Percentiles rank a stretch among this genome's conserved stretches.
These are phyloP conservation scores for Stercorarius parasiticus DNA, from an alignment of 2,113 vertebrate species.

Conservation along the genomic window DNA sequence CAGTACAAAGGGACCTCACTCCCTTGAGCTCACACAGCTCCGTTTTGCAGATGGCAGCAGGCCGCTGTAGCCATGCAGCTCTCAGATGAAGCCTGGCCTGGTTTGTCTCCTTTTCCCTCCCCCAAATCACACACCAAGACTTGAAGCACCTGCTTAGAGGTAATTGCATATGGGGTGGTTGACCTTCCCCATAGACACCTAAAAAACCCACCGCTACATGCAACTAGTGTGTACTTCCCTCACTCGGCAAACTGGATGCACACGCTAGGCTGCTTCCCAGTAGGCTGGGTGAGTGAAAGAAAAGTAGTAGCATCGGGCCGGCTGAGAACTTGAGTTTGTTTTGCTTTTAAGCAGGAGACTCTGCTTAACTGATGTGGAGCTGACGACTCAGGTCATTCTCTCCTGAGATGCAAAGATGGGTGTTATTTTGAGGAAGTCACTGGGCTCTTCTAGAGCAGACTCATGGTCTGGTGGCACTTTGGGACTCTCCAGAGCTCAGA, in stretches of 20 bases:
- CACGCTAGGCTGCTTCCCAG: background rate
- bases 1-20: background rate
- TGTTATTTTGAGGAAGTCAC: background rate
- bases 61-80: background rate
- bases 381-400: background rate
- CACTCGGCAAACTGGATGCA: background rate
- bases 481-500: background rate
- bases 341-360: background rate
- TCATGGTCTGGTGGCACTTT: background rate
- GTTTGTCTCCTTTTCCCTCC: background rate
- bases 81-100: background rate
- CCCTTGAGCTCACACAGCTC: background rate
- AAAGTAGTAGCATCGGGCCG: background rate
- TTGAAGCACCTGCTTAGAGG: background rate
- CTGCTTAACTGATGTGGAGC: background rate
- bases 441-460: background rate
- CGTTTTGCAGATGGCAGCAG: background rate
- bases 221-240: background rate
- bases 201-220: background rate
- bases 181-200: background rate
- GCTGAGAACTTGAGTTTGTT: background rate
- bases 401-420: background rate
- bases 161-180: background rate
- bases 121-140: background rate
- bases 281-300: too few relatives aligned